These are phyloP conservation scores for Zygogramma bicolorata DNA, from an alignment of 2,888 invertebrate genomes.

Conservation along the genomic window DNA sequence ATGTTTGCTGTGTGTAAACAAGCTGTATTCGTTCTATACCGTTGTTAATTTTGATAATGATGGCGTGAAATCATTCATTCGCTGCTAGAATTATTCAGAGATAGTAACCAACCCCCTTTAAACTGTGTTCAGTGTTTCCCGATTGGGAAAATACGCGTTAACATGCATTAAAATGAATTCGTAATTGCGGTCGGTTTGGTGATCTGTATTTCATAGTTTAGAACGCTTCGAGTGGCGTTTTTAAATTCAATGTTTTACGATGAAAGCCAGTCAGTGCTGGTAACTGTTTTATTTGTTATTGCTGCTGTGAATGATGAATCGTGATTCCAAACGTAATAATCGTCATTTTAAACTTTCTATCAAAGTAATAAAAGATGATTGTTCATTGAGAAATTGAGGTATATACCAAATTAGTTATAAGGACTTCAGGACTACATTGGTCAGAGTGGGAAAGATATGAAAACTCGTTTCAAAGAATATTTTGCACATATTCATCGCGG, in stretches of 20 bases:
- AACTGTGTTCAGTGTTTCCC: not conserved
- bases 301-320: too few species aligned
- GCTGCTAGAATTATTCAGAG: conserved; percentile 1
- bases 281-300: too few species aligned
- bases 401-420: too few species aligned
- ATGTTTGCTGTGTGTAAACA: conserved; percentile 41
- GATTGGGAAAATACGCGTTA: not conserved
- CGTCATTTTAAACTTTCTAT: too few species aligned
- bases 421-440: too few species aligned
- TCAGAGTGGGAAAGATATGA: too few species aligned
- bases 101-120: not conserved
- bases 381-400: too few species aligned
- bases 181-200: not conserved
- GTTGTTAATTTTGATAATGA: conserved; percentile 45
- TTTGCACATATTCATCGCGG: too few species aligned
- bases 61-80: conserved; percentile 25
- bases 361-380: too few species aligned
- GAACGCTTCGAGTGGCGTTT: not conserved
- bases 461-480: too few species aligned
- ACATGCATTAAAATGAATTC: not conserved
- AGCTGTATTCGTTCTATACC: conserved; percentile 36
- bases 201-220: not conserved
- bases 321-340: too few species aligned
- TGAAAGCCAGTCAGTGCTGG: not conserved
- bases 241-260: not conserved